Evolutionary conservation across 2,888 invertebrate genomes (phyloP).

Genomic region (Mamestra brassicae): DNA sequence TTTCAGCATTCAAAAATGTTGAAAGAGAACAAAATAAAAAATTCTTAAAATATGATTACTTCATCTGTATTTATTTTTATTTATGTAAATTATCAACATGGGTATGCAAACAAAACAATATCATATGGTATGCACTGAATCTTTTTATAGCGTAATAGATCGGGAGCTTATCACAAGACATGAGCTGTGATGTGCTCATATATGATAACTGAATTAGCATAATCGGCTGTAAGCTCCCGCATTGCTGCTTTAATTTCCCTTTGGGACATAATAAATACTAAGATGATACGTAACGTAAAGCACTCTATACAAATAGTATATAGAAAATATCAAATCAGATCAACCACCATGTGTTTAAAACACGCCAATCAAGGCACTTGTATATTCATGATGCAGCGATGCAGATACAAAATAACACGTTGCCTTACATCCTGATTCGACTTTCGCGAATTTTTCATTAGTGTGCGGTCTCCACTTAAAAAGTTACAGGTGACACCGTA

Average conservation of each 20-base stretch:
- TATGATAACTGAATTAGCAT: conserved; percentile 53
- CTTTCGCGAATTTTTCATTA: conserved; percentile 66
- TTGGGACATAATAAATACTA: conserved; percentile 31
- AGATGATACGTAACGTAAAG: conserved; percentile 12
- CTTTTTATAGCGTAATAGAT: conserved; percentile 5
- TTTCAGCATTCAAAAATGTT: neutral
- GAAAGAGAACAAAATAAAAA: neutral
- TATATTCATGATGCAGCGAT: conserved; percentile 57
- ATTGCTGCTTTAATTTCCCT: conserved; percentile 31
- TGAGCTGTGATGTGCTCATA: conserved; percentile 15
- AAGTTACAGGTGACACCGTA: conserved; percentile 65
- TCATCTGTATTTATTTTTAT: no score
- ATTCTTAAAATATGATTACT: no score
- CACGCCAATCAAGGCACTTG: conserved; percentile 48
- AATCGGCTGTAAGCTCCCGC: conserved; percentile 38
- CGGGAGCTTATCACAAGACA: neutral
- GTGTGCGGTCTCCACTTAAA: conserved; percentile 61
- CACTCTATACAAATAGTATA: conserved; percentile 1
- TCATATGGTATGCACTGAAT: neutral
- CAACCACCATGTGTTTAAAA: conserved; percentile 27
- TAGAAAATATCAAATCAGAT: neutral
- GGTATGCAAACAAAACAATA: neutral
- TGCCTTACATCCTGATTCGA: conserved; percentile 52
- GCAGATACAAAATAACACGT: conserved; percentile 58
- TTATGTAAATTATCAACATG: neutral